Conservation (phyloP, 2,888 invertebrate genomes). For the Nyleta sp. region DNA sequence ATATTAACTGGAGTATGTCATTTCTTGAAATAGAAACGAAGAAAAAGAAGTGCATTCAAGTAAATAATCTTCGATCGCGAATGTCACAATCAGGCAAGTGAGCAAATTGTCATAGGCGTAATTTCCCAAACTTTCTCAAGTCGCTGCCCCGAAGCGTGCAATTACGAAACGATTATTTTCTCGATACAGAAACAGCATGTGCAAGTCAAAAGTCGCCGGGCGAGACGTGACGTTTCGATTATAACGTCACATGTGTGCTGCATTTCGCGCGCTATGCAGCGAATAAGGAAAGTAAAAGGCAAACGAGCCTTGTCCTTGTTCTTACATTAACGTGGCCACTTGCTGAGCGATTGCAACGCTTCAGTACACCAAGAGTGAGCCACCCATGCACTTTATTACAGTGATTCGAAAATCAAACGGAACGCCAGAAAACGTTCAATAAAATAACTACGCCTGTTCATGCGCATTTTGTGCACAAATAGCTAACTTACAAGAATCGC, state of each 20-base stretch:
- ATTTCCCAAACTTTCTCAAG: conserved; percentile 32
- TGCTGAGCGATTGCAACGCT: conserved; percentile 53
- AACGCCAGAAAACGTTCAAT: conserved; percentile 26
- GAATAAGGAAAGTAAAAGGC: conserved; percentile 79
- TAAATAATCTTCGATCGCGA: conserved; percentile 4
- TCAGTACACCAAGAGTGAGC: conserved; percentile 32
- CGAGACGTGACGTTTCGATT: conserved; percentile 46
- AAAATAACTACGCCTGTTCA: conserved; percentile 11
- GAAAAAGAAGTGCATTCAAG: neutral
- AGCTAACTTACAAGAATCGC: too few species aligned
- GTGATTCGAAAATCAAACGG: conserved; percentile 39
- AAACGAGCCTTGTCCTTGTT: conserved; percentile 78
- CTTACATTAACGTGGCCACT: conserved; percentile 45
- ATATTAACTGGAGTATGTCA: too few species aligned
- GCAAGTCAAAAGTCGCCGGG: conserved; percentile 20
- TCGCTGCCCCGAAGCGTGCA: neutral
- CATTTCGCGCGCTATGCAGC: conserved; percentile 16
- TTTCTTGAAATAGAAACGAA: too few species aligned
- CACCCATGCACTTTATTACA: conserved; percentile 38
- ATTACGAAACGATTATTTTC: conserved; percentile 21
- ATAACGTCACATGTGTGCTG: conserved; percentile 29
- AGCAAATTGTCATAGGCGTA: neutral
- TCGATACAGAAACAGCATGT: conserved; percentile 20
- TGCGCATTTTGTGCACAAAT: conserved; percentile 4
- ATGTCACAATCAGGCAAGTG: conserved; percentile 1